Evolutionary conservation across 2,888 invertebrate genomes (phyloP), one percentile per base, ranked within the genome.

Genomic region (Chrysolina americana): DNA sequence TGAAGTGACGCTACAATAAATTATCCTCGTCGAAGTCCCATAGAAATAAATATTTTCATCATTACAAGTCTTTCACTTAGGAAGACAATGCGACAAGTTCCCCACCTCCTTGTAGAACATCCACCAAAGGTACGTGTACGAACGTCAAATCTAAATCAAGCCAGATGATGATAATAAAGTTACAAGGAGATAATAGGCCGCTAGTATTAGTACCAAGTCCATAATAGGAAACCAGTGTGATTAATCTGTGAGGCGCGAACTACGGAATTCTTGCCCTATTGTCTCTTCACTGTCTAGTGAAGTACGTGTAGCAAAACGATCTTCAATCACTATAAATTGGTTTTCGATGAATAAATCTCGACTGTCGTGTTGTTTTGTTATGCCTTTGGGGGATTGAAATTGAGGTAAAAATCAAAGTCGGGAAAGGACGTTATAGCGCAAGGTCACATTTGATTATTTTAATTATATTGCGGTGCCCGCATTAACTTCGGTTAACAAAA

Each of bases 251-350:
- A 68, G 59, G 68, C 41, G 56, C 53, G 41, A 68, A 68, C 48
- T 68, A 68, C 53, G 36, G 68, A 53, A 53, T 53, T 36, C 53
- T 41, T 41, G 19, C 56, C 28, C 68, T 68, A 68, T 68, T 68
- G 68, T 68, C 68, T 68, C 41, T 68, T 41, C 68, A 68, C 36
- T 56, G 68, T 68, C 68, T 68, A 56, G 68, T 41, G 68, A 41
- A 56, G 48, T 66, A 50, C 48, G 50, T 66, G 28, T n/a, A 17
- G 41, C 53, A 53, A 68, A 71, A 75, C 73, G 68, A 77, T 56
- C 56, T 21, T 73, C 66, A 77, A 75, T 76, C 74, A 74, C 77
- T 65, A 75, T 75, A 75, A 75, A 75, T 77, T 71, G 66, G 70
- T 75, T 77, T 59, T 28, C 59, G n/a, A 59, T 59, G 59, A 23